Evolutionary conservation across 2,888 invertebrate species (phyloP).

Genomic region (Pogonocherus hispidulus): DNA sequence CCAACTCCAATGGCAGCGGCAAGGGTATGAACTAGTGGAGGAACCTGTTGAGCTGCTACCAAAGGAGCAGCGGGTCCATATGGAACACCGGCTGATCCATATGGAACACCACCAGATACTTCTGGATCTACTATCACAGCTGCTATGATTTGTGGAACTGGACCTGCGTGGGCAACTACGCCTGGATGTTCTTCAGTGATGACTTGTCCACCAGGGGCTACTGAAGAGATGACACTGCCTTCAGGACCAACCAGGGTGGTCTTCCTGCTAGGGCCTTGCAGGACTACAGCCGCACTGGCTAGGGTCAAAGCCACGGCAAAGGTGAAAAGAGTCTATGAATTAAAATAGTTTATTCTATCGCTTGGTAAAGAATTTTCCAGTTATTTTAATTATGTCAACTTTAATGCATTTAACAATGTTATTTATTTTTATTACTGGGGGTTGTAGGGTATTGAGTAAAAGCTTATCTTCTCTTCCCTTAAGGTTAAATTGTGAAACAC

Average conservation of each 20-base stretch:
- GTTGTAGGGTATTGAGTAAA: too few species aligned
- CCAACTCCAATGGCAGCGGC: conserved; percentile 45
- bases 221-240: conserved; percentile 57
- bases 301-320: conserved; percentile 53
- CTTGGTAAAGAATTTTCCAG: too few species aligned
- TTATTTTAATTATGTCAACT: too few species aligned
- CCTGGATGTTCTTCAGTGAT: conserved; percentile 44
- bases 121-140: conserved; percentile 35
- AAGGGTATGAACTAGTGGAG: conserved; percentile 29
- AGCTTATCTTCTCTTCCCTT: too few species aligned
- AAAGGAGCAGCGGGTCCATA: not conserved
- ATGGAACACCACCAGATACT: not conserved
- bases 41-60: not conserved
- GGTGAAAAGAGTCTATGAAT: conserved; percentile 44
- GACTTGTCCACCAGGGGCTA: conserved; percentile 48
- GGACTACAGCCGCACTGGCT: conserved; percentile 41
- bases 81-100: too few species aligned
- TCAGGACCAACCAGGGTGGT: conserved; percentile 59
- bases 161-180: conserved; percentile 41
- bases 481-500: too few species aligned
- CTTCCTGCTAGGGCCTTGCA: conserved; percentile 59
- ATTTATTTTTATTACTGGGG: too few species aligned
- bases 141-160: not conserved
- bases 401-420: too few species aligned
- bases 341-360: too few species aligned